phyloP scores from a whole-genome alignment of 1,140 invertebrate genomes.

The Achatina immaculata region DNA sequence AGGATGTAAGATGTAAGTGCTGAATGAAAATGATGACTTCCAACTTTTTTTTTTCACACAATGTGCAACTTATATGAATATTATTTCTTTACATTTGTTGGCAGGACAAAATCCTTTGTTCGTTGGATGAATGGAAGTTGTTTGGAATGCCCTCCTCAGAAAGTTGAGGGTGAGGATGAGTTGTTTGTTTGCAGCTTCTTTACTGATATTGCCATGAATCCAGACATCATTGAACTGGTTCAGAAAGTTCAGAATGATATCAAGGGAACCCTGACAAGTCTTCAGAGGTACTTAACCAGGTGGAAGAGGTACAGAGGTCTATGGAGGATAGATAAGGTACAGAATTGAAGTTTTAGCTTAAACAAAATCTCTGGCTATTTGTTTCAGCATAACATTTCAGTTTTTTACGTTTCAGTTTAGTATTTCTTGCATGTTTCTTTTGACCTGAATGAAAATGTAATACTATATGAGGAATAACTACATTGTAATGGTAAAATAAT shows the following conservation, averaged over 20 bases:
- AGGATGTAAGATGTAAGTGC: no score
- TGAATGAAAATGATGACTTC: no score
- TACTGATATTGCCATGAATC: conserved; percentile 81
- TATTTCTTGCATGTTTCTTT: background rate
- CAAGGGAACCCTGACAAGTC: conserved; percentile 76
- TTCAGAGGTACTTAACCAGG: conserved; percentile 78
- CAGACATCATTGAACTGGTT: conserved; percentile 79
- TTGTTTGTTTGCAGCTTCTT: conserved; percentile 80
- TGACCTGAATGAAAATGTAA: no score
- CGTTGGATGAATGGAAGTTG: conserved; percentile 90
- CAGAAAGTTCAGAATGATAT: conserved; percentile 78
- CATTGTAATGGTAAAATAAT: no score
- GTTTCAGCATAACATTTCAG: background rate
- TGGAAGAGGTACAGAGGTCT: conserved; percentile 85
- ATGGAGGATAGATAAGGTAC: conserved; percentile 85
- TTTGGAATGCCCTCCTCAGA: conserved; percentile 78
- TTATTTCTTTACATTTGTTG: conserved; percentile 21
- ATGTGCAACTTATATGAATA: no score
- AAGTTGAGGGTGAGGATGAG: conserved; percentile 73
- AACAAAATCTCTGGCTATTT: background rate
- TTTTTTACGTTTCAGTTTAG: background rate
- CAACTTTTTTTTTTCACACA: no score
- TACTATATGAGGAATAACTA: no score
- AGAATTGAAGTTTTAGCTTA: background rate
- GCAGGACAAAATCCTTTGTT: conserved; percentile 80